Evolutionary conservation across 1,140 invertebrate genomes (phyloP), one percentile per base, ranked within the genome.

Genomic region (Carcinoscorpius rotundicauda): DNA sequence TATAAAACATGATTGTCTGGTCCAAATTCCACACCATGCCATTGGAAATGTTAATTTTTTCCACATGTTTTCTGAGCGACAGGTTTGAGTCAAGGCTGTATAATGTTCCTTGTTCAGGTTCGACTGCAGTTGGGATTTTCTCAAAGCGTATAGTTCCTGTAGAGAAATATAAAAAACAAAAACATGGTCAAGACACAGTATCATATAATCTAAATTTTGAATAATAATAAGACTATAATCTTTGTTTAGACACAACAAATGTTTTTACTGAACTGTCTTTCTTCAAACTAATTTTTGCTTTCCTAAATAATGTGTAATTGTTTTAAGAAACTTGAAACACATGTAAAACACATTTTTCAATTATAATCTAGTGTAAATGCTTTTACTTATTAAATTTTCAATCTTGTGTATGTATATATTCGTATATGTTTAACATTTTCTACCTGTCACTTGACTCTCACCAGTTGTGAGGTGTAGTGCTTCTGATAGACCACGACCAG

Each of bases 11-110:
- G 51, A 82, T 83, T 50, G 82, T 82, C 64, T 84, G 82, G 56
- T 83, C 80, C 4, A 77, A 72, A 69, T 84, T 85, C 90, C 91
- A 93, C 9, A 84, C 84, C 5, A 93, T 74, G 0, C 91, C 90
- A 74, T 93, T 94, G 51, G 87, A 88, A 63, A 91, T 86, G 58
- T 82, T 73, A 49, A 79, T 66, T 59, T 73, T 67, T 4, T 71
- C 64, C 4, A 71, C 60, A n/a, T 73, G 67, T 66, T 48, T 8
- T 48, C 9, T 62, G 4, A 68, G n/a, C 48, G 58, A n/a, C 56
- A 51, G 4, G 52, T 64, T 62, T 6, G 52, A 10, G 58, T 64
- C 49, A 4, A 71, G 51, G 29, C n/a, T 10, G 49, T 60, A 66
- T n/a, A 68, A 52, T 11, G 49, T 66, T 3, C 76, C 76, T 9